A percentile compares a stretch with the other conserved stretches of the same genome.
Evolutionary conservation across 2,797 vertebrate genomes (phyloP).

Genomic region (Enteromius unitaeniatus): DNA sequence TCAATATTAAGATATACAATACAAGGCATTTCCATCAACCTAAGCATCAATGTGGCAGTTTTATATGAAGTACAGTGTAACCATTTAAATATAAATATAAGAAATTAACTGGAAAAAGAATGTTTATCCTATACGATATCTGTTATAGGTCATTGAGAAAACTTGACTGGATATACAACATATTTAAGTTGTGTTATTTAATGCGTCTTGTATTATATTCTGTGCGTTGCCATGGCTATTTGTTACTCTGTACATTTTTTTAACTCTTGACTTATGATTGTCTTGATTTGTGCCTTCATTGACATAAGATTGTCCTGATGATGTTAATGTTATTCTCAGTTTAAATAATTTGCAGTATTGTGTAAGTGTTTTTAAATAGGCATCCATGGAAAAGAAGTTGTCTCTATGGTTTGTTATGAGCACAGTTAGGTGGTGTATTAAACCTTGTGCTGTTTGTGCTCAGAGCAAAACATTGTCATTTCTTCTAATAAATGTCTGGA

Average conservation of each 20-base stretch:
- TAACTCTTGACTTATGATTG: constrained; percentile 40
- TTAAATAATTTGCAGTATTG: constrained; percentile 35
- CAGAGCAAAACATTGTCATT: constrained; percentile 26
- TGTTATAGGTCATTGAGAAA: constrained; percentile 63
- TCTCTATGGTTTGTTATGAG: constrained; percentile 10
- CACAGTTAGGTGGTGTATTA: constrained; percentile 44
- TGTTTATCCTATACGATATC: constrained; percentile 59
- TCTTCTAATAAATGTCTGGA: constrained; percentile 55
- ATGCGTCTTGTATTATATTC: constrained; percentile 82
- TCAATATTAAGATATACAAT: constrained; percentile 20
- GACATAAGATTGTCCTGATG: constrained; percentile 46
- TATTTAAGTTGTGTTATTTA: constrained; percentile 77
- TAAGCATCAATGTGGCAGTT: constrained; percentile 15
- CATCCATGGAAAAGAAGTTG: constrained; percentile 18
- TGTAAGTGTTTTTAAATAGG: constrained; percentile 11
- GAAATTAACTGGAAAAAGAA: constrained; percentile 83
- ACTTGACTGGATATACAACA: constrained; percentile 78
- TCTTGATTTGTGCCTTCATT: constrained; percentile 56
- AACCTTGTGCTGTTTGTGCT: constrained; percentile 35
- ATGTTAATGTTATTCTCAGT: constrained; percentile 27
- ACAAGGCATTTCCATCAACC: constrained; percentile 14
- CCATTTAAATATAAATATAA: background rate
- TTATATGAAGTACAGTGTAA: constrained; percentile 25
- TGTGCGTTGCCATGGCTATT: constrained; percentile 76
- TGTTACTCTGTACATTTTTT: constrained; percentile 61